A percentile compares a stretch with the other conserved stretches of the same genome.
Conservation (phyloP, 2,113 vertebrate genomes). For the Anhinga rufa region DNA sequence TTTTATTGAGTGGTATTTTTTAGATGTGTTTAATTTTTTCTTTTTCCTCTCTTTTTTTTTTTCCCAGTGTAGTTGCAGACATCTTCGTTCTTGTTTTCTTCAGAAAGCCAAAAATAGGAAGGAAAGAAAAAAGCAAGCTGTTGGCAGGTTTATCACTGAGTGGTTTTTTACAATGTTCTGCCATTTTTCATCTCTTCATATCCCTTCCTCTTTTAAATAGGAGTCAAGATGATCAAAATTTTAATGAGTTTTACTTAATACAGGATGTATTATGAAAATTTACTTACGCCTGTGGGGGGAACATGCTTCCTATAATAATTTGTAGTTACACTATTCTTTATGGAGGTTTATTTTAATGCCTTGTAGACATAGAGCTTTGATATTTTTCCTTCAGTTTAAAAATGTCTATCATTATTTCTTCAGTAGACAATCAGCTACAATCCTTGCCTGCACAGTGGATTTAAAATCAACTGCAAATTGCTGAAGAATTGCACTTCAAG, state of each 20-base stretch:
- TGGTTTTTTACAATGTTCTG: neutral
- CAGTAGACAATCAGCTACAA: constrained; percentile 65
- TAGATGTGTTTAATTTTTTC: neutral
- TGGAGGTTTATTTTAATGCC: neutral
- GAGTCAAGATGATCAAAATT: neutral
- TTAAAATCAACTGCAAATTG: constrained; percentile 64
- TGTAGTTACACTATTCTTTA: neutral
- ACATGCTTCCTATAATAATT: neutral
- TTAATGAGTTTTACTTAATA: neutral
- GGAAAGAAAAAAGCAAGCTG: constrained; percentile 9
- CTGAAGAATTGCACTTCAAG: constrained; percentile 68
- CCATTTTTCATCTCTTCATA: neutral
- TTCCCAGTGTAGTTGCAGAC: neutral
- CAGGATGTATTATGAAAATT: neutral
- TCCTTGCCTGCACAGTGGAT: constrained; percentile 67
- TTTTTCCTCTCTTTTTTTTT: neutral
- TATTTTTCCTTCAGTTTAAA: constrained; percentile 6
- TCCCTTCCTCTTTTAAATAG: neutral
- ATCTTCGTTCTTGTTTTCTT: constrained; percentile 7
- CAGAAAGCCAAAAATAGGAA: constrained; percentile 27
- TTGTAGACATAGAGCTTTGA: neutral
- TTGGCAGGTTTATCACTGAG: constrained; percentile 33
- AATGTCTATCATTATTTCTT: constrained; percentile 32
- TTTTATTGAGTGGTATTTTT: constrained; percentile 14
- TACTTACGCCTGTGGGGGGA: neutral